Percentiles rank a stretch among this genome's conserved stretches.
phyloP scores from a whole-genome alignment of 1,140 invertebrate genomes.

The Temnothorax curvispinosus region DNA sequence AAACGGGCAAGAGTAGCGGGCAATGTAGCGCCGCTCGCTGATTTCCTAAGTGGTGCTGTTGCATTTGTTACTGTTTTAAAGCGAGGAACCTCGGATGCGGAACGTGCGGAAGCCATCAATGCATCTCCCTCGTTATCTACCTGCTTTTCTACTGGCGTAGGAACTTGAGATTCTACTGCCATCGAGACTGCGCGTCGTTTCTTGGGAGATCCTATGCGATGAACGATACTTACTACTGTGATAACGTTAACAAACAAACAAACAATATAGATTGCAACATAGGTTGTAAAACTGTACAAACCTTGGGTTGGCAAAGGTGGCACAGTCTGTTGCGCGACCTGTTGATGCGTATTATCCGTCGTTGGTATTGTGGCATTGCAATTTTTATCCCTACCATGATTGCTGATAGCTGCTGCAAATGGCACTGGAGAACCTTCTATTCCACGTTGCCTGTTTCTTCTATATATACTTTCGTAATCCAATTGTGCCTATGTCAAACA shows the following conservation, averaged over 20 bases:
- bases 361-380: slow-evolving; percentile 89
- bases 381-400: slow-evolving; percentile 89
- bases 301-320: slow-evolving; percentile 80
- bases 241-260: not conserved
- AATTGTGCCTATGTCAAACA: slow-evolving; percentile 77
- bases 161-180: slow-evolving; percentile 84
- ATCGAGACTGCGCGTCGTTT: slow-evolving; percentile 86
- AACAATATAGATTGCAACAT: not conserved
- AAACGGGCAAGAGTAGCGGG: slow-evolving; percentile 80
- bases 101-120: slow-evolving; percentile 85
- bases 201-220: slow-evolving; percentile 83
- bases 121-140: slow-evolving; percentile 86
- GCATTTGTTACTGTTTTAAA: slow-evolving; percentile 79
- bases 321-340: slow-evolving; percentile 76
- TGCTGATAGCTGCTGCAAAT: slow-evolving; percentile 81
- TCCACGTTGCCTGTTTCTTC: slow-evolving; percentile 79
- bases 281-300: slow-evolving; percentile 43
- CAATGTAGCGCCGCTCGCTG: slow-evolving; percentile 80
- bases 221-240: slow-evolving; percentile 62
- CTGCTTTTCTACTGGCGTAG: slow-evolving; percentile 81
- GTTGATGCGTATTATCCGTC: slow-evolving; percentile 82
- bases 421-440: slow-evolving; percentile 80
- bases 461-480: slow-evolving; percentile 82
- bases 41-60: slow-evolving; percentile 81
- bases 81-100: slow-evolving; percentile 83